Evolutionary conservation across 2,113 vertebrate genomes (phyloP), one percentile per base, ranked within the genome.

Genomic region (Xyliphius kryptos): DNA sequence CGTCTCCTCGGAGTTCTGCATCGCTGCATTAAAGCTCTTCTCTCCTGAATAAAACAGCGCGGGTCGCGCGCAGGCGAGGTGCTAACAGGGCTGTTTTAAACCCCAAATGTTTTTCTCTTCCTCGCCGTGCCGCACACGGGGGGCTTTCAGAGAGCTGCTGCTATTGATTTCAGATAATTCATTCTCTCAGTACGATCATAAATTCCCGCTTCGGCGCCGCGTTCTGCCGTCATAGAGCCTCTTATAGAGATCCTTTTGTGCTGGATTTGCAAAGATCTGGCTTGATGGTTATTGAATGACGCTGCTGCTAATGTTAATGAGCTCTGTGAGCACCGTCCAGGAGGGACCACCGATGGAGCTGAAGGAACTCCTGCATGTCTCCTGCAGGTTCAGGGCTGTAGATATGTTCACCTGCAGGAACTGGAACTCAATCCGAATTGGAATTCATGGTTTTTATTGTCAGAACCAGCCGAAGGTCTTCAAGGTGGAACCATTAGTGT

Each of bases 91-190:
- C 15, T 14, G n/a, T n/a, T 58, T 22, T 20, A 12, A n/a, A n/a
- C 12, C 56, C 14, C 56, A 26, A 13, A 13, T 3, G 6, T 16
- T 9, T 32, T 16, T 26, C 11, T n/a, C 50, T 13, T 22, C 50
- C 50, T 22, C 50, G 21, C 13, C 3, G 43, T 5, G 43, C 43
- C n/a, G 13, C 12, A 46, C 43, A 15, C 14, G 43, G n/a, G 12
- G 43, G 43, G 5, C 26, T 32, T n/a, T n/a, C 14, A 4, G 13
- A 13, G 20, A 46, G 20, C 56, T 6, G 14, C 3, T 3, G 13
- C 43, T 26, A 67, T 67, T 7, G 65, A 60, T 67, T 67, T 46
- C 43, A 6, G 43, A 46, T 46, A 14, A 15, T 15, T 46, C 43
- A 46, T 46, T 46, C 14, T 6, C 10, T 14, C 43, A 6, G 13